Evolutionary conservation across 2,888 invertebrate species (phyloP).

Genomic region (Iselma pallidipennis): DNA sequence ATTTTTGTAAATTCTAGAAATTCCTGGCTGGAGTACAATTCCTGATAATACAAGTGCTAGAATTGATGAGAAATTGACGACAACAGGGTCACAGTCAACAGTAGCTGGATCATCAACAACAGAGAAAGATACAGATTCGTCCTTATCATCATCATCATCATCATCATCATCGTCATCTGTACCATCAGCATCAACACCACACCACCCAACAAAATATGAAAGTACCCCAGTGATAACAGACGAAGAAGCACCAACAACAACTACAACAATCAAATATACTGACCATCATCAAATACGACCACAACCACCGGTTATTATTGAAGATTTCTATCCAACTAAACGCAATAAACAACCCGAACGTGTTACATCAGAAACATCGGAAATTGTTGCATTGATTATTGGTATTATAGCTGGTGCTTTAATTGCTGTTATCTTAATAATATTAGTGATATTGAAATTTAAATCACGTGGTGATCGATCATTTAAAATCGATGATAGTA

Average conservation of each 20-base stretch:
- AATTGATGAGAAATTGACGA: constrained; percentile 5
- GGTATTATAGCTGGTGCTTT: constrained; percentile 90
- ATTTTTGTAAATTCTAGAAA: constrained; percentile 15
- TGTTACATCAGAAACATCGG: constrained; percentile 71
- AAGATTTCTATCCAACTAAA: constrained; percentile 45
- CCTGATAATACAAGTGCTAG: neutral
- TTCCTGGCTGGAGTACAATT: neutral
- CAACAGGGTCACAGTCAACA: constrained; percentile 22
- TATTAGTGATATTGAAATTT: constrained; percentile 87
- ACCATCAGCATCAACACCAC: no score
- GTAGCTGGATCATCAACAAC: constrained; percentile 28
- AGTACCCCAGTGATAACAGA: no score
- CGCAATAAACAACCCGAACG: constrained; percentile 53
- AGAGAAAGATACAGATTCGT: neutral
- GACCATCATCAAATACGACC: constrained; percentile 47
- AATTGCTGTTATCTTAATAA: constrained; percentile 88
- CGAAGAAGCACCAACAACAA: constrained; percentile 33
- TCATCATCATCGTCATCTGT: constrained; percentile 35
- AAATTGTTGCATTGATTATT: constrained; percentile 77
- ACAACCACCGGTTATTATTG: constrained; percentile 46
- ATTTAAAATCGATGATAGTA: constrained; percentile 90
- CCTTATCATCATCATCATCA: neutral
- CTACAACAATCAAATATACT: constrained; percentile 39
- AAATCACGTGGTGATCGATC: constrained; percentile 84
- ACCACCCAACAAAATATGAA: no score